A percentile compares a stretch with the other conserved stretches of the same genome.
Evolutionary conservation across 2,888 invertebrate genomes (phyloP).

Genomic region (Resseliella maxima): DNA sequence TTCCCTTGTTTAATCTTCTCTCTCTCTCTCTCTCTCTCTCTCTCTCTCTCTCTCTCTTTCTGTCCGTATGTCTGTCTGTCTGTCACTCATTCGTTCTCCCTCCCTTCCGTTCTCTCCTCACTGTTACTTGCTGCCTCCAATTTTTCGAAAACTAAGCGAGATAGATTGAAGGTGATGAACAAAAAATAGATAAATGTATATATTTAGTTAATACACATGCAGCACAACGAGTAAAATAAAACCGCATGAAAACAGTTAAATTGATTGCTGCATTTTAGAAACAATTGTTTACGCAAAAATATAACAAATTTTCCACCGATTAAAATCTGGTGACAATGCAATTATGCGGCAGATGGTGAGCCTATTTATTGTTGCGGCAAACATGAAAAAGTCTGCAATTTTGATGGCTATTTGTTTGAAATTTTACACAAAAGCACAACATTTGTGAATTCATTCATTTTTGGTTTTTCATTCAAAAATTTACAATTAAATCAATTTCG

Average conservation of each 20-base stretch:
- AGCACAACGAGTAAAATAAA: neutral
- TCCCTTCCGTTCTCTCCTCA: neutral
- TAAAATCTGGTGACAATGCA: slow-evolving; percentile 43
- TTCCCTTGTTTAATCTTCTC: too few relatives aligned
- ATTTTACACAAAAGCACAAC: neutral
- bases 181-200: too few relatives aligned
- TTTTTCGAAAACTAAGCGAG: too few relatives aligned
- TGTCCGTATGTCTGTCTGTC: too few relatives aligned
- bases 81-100: neutral
- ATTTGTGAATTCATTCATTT: too few relatives aligned
- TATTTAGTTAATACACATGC: neutral
- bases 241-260: slow-evolving; percentile 42
- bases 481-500: too few relatives aligned
- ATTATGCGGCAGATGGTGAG: slow-evolving; percentile 48
- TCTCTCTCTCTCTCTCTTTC: neutral
- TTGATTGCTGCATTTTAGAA: slow-evolving; percentile 48
- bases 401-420: neutral
- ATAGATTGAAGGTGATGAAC: too few relatives aligned
- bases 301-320: neutral
- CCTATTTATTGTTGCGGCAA: neutral
- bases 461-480: too few relatives aligned
- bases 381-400: slow-evolving; percentile 1
- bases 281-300: slow-evolving; percentile 33
- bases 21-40: too few relatives aligned
- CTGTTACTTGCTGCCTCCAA: too few relatives aligned